These are phyloP conservation scores for Sweltsa coloradensis DNA, from an alignment of 1,140 invertebrate species.

Conservation along the genomic window DNA sequence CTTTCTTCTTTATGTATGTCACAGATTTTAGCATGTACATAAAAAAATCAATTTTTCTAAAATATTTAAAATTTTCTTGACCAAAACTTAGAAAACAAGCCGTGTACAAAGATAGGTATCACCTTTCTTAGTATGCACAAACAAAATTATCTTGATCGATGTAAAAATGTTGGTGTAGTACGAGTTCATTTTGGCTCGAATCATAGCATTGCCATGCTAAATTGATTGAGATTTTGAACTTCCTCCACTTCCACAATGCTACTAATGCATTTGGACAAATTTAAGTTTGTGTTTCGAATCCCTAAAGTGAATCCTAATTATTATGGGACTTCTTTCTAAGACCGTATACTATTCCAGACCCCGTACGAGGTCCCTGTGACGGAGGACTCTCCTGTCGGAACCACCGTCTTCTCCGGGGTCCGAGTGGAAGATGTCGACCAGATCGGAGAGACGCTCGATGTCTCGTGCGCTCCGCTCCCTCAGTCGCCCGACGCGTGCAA, in stretches of 20 bases:
- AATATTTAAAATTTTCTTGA: too few species aligned
- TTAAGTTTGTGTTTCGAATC: not conserved
- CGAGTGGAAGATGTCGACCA: constrained; percentile 64
- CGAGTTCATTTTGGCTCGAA: not conserved
- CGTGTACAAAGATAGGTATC: too few species aligned
- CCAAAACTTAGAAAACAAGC: too few species aligned
- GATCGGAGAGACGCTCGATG: constrained; percentile 64
- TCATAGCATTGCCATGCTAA: not conserved
- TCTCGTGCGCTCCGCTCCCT: constrained; percentile 47
- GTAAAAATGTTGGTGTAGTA: too few species aligned
- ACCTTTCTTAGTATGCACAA: too few species aligned
- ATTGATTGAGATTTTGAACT: not conserved
- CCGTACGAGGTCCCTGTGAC: constrained; percentile 67
- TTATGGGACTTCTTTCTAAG: not conserved
- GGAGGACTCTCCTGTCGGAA: constrained; percentile 62
- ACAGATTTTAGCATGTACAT: too few species aligned
- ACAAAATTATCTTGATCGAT: too few species aligned
- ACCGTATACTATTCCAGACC: constrained; percentile 35
- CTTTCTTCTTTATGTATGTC: not conserved
- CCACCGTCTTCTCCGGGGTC: constrained; percentile 59
- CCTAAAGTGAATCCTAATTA: not conserved
- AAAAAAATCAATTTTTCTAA: too few species aligned
- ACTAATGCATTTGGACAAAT: too few species aligned
- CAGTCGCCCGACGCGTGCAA: constrained; percentile 56
- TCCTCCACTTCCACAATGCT: not conserved